Conservation (phyloP, 1,140 invertebrate species). For the Pollicipes pollicipes region DNA sequence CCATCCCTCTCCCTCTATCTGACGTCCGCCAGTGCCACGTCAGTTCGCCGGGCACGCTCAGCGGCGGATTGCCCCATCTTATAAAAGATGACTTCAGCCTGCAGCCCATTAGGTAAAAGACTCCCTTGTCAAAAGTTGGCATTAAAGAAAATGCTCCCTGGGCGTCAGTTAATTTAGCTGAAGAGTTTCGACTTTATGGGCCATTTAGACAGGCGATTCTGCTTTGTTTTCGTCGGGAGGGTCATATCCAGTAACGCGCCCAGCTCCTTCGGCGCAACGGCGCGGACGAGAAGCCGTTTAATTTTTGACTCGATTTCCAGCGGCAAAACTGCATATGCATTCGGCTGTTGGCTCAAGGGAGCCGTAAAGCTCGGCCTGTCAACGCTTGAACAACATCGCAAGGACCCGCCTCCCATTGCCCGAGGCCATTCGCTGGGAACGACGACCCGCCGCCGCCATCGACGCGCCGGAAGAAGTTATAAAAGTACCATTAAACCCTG, state of each 20-base stretch:
- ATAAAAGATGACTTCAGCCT: neutral
- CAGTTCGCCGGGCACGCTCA: too few relatives aligned
- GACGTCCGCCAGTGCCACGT: too few relatives aligned
- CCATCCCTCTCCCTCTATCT: too few relatives aligned
- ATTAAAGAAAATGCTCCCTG: neutral
- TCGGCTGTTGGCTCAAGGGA: neutral
- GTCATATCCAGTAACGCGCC: neutral
- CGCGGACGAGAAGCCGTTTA: neutral
- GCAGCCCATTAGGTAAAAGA: neutral
- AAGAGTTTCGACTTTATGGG: slow-evolving; percentile 1
- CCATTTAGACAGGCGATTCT: neutral
- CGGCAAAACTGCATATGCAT: neutral
- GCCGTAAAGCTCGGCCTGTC: neutral
- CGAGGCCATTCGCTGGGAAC: neutral
- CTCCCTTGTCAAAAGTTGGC: neutral
- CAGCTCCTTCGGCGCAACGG: neutral
- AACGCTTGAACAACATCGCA: too few relatives aligned
- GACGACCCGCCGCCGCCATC: neutral
- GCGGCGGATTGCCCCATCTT: neutral
- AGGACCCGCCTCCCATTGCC: too few relatives aligned
- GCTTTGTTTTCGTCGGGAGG: neutral
- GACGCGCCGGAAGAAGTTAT: neutral
- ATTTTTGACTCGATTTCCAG: neutral
- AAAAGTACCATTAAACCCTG: neutral
- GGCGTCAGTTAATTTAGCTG: neutral